Base-by-base conservation (phyloP, 2,888 invertebrate species). In the Agonopterix arenella region DNA sequence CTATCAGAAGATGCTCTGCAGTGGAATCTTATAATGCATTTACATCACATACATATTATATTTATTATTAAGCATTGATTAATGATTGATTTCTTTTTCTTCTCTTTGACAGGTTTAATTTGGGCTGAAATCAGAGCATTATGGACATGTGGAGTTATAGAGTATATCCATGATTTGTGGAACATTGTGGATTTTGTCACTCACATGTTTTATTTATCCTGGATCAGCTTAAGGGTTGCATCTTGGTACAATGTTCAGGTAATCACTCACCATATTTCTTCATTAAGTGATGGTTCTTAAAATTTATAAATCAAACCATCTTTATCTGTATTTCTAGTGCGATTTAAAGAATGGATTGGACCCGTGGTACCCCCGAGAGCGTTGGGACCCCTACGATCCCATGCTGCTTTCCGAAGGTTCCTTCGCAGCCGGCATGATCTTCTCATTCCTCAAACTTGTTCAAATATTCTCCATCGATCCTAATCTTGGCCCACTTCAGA, bases 181-280 rank as follows among this genome's bases (percentile, higher is more conserved):
- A 99, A 99, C 76, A 97, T 99, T 54, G 95, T 99, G 4, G 99
- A 99, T 82, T 98, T 98, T 75, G 95, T 98, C 66, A 98, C 98
- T 7, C 98, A 99, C 76, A 93, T 96, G 64, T 95, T 99, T 67
- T 99, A 99, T 75, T 95, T 98, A 16, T 94, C 96, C 43, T 99
- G 99, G 93, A 93, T 98, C 59, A 93, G 95, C 51, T 90, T 99
- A 60, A 90, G 99, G 57, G 90, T 96, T 49, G 94, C 97, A 0
- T 94, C 99, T 10, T 98, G 96, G 92, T 93, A 95, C 64, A 92
- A 95, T 49, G 95, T 96, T 18, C 96, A 96, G 93, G 99, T 98
- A 89, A 80, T 42, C 28, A 28, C 18, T 18, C 18, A 18, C 18
- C 18, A 4, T 2, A 18, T 18, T 18, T 18, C 18, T 18, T 18